Percentiles rank a stretch among this genome's conserved stretches.
phyloP scores from a whole-genome alignment of 2,113 vertebrate genomes.

The Enhydra lutris region DNA sequence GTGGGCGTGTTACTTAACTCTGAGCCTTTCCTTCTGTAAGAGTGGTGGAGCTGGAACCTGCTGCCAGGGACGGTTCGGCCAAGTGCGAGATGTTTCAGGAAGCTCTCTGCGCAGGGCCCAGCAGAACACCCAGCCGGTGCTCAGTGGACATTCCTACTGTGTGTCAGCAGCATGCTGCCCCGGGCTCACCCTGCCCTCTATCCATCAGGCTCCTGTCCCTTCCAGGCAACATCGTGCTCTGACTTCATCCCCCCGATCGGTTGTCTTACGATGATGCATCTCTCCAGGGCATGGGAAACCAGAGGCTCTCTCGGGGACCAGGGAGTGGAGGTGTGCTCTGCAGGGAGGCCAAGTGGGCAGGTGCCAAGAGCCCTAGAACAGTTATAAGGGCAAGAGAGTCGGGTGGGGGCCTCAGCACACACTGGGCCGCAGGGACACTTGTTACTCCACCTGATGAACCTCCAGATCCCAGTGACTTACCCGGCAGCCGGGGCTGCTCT shows the following conservation, averaged over 20 bases:
- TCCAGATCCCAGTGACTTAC: not conserved
- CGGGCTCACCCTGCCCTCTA: not conserved
- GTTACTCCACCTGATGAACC: not conserved
- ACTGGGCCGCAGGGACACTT: not conserved
- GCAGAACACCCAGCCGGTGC: not conserved
- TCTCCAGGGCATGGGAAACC: not conserved
- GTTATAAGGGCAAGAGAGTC: not conserved
- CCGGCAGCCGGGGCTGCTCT: not conserved
- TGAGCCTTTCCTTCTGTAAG: not conserved
- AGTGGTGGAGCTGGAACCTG: not conserved
- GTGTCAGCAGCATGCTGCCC: not conserved
- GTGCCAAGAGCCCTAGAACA: not conserved
- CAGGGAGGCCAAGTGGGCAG: not conserved
- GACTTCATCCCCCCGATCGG: too few relatives aligned
- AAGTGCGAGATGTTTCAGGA: not conserved
- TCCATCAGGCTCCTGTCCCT: not conserved
- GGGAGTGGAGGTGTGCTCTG: not conserved
- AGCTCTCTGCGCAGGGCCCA: not conserved
- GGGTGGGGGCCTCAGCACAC: not conserved
- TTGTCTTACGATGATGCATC: accelerated
- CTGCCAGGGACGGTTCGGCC: not conserved
- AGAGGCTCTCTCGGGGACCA: not conserved
- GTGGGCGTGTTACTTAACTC: not conserved
- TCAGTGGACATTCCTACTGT: not conserved
- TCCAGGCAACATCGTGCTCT: not conserved